Conservation (phyloP, 1,140 invertebrate genomes). For the Papilio polyxenes region DNA sequence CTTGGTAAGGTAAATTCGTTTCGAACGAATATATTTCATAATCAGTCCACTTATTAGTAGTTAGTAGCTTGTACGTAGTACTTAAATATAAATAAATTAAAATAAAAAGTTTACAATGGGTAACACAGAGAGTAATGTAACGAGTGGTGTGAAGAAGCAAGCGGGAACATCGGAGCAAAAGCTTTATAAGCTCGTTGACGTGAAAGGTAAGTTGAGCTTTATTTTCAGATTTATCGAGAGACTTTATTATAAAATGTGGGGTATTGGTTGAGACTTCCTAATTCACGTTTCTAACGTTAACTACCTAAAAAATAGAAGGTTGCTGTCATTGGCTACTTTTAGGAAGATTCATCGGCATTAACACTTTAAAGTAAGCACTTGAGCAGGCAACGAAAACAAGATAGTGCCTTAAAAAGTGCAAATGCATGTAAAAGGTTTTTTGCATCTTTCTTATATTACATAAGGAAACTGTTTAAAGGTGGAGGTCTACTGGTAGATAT, state of each 20-base stretch:
- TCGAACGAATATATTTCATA: not conserved
- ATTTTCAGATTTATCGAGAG: not conserved
- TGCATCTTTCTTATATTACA: not conserved
- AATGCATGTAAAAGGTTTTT: not conserved
- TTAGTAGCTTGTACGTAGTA: not conserved
- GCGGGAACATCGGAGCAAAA: constrained; percentile 90
- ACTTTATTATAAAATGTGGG: not conserved
- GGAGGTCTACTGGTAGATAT: constrained; percentile 95
- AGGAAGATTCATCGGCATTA: too few relatives aligned
- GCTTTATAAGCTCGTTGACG: constrained; percentile 91
- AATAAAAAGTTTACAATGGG: constrained; percentile 82
- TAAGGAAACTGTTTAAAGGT: constrained; percentile 78
- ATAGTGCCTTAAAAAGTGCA: too few relatives aligned
- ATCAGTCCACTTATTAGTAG: not conserved
- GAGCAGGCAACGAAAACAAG: too few relatives aligned
- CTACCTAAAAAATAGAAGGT: too few relatives aligned
- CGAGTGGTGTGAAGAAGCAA: constrained; percentile 95
- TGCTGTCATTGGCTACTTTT: too few relatives aligned
- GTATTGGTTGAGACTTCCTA: too few relatives aligned
- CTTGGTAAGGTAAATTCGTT: not conserved
- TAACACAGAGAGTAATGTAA: constrained; percentile 95
- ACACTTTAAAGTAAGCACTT: too few relatives aligned
- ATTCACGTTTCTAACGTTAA: too few relatives aligned
- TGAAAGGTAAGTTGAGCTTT: constrained; percentile 86
- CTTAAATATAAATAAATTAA: not conserved